Evolutionary conservation across 2,888 invertebrate genomes (phyloP).

Genomic region (Diaprepes abbreviatus): DNA sequence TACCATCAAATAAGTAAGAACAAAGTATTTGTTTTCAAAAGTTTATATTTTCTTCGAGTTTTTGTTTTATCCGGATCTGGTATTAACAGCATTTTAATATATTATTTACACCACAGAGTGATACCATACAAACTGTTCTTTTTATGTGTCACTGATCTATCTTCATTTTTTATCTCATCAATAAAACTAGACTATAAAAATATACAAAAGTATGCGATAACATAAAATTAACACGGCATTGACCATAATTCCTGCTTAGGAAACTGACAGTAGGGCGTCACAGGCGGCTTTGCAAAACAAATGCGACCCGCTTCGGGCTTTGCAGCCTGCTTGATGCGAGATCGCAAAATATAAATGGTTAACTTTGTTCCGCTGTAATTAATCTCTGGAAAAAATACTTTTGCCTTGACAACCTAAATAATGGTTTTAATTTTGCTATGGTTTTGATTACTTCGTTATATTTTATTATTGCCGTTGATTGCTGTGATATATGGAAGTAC

Average conservation of each 20-base stretch:
- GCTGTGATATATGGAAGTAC: not conserved
- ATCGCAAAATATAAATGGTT: conserved; percentile 20
- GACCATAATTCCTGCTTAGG: conserved; percentile 13
- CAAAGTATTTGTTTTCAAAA: too few species aligned
- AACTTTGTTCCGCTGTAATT: conserved; percentile 18
- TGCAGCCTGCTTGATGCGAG: conserved; percentile 16
- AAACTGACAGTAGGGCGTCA: conserved; percentile 19
- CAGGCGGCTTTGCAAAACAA: conserved; percentile 18
- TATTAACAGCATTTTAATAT: too few species aligned
- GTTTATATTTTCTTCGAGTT: too few species aligned
- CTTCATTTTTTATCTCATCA: not conserved
- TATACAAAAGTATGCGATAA: not conserved
- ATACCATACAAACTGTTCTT: too few species aligned
- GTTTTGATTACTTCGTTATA: conserved; percentile 16
- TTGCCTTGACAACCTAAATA: conserved; percentile 14
- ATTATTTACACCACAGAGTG: too few species aligned
- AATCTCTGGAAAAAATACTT: conserved; percentile 15
- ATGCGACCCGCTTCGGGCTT: conserved; percentile 17
- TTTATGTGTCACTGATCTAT: too few species aligned
- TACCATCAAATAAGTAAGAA: too few species aligned
- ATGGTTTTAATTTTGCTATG: conserved; percentile 12
- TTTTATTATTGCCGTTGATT: conserved; percentile 5
- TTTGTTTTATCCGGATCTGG: too few species aligned
- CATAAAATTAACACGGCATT: conserved; percentile 14
- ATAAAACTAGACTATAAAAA: not conserved